phyloP scores from a whole-genome alignment of 2,888 invertebrate species.

The Chromoteleia sp. region DNA sequence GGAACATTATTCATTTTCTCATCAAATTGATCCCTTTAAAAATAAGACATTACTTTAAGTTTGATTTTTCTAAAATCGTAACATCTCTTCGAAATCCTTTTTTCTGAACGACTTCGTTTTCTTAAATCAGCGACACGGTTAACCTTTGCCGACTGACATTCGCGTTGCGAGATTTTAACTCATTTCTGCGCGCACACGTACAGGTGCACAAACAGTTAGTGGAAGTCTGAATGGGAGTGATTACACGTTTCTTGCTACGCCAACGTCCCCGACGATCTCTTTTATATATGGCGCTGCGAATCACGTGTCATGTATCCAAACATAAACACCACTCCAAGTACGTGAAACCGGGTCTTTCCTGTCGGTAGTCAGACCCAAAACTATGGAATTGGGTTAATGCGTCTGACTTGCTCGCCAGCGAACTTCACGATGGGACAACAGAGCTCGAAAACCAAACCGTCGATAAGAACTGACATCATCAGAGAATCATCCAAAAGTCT shows the following conservation, averaged over 20 bases:
- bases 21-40: too few species aligned
- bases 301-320: constrained; percentile 62
- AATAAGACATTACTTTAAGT: too few species aligned
- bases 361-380: constrained; percentile 52
- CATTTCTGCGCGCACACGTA: constrained; percentile 21
- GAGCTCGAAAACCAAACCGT: constrained; percentile 80
- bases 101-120: not conserved
- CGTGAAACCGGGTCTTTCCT: constrained; percentile 44
- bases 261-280: constrained; percentile 58
- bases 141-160: constrained; percentile 9
- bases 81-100: too few species aligned
- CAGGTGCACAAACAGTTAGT: constrained; percentile 26
- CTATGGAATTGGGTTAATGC: constrained; percentile 62
- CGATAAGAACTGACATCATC: constrained; percentile 80
- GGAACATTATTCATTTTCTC: too few species aligned
- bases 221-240: constrained; percentile 55
- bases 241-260: constrained; percentile 37
- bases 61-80: too few species aligned
- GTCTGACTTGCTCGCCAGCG: constrained; percentile 38
- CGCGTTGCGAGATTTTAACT: constrained; percentile 39
- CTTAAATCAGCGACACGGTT: not conserved
- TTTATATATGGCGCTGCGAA: constrained; percentile 67
- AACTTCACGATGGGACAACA: constrained; percentile 81
- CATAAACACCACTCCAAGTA: constrained; percentile 46
- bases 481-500: constrained; percentile 82